These are phyloP conservation scores for Cyprinodon brontotheroides DNA, from an alignment of 2,113 vertebrate species.

Conservation along the genomic window DNA sequence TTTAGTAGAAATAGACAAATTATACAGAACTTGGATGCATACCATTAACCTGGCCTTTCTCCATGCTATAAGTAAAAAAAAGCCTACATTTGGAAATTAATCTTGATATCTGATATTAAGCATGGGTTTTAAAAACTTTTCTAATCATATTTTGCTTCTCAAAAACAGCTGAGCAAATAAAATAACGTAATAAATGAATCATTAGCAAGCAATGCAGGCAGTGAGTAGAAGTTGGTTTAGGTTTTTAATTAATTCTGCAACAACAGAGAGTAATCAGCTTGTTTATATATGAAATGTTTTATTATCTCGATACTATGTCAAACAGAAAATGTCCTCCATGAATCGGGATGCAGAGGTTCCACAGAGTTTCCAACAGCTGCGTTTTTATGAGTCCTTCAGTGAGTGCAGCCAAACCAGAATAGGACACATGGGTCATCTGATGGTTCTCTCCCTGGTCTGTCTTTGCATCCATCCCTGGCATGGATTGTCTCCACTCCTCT, in stretches of 20 bases:
- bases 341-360: background rate
- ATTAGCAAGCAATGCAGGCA: background rate
- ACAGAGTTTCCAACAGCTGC: slow-evolving; percentile 1
- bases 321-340: background rate
- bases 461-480: slow-evolving; percentile 42
- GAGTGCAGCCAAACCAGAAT: slow-evolving; percentile 18
- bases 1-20: too few relatives aligned
- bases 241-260: background rate
- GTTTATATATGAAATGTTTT: background rate
- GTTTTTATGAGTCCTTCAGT: slow-evolving; percentile 8
- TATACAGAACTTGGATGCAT: too few relatives aligned
- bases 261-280: background rate
- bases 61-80: too few relatives aligned
- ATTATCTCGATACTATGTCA: background rate
- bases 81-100: too few relatives aligned
- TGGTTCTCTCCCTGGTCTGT: slow-evolving; percentile 21
- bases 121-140: too few relatives aligned
- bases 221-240: background rate
- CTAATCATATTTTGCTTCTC: too few relatives aligned
- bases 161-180: too few relatives aligned
- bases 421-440: slow-evolving; percentile 21
- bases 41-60: too few relatives aligned
- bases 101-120: too few relatives aligned
- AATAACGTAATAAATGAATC: too few relatives aligned
- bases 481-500: slow-evolving; percentile 37